phyloP scores from a whole-genome alignment of 2,113 vertebrate species.

The Sturnira hondurensis region DNA sequence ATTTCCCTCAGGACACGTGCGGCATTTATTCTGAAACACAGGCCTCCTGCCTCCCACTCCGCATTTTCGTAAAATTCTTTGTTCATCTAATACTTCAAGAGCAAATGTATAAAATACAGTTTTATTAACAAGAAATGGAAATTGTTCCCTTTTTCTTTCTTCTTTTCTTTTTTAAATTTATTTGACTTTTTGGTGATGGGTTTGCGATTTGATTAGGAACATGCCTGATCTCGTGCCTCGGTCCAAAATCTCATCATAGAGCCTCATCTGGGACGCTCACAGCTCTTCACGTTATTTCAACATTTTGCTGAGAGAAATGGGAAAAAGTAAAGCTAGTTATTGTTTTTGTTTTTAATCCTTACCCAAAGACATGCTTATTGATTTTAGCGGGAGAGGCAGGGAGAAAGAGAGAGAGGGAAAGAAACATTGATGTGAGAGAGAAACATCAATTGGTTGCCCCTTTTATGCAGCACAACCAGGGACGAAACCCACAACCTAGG shows the following conservation, averaged over 20 bases:
- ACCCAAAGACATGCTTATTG: too few species aligned
- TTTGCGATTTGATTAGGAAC: not conserved
- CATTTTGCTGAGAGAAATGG: not conserved
- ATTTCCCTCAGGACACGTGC: not conserved
- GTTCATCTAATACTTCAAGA: not conserved
- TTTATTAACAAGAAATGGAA: not conserved
- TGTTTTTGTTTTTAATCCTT: too few species aligned
- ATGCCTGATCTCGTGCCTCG: not conserved
- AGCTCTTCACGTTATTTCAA: not conserved
- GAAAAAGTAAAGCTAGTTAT: not conserved
- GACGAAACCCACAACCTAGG: too few species aligned
- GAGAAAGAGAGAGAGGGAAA: too few species aligned
- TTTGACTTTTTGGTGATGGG: too few species aligned
- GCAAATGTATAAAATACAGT: not conserved
- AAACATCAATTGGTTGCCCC: too few species aligned
- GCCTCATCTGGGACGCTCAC: not conserved
- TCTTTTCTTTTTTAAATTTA: too few species aligned
- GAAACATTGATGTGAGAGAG: too few species aligned
- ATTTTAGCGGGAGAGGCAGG: too few species aligned
- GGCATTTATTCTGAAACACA: not conserved
- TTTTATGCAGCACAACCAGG: too few species aligned
- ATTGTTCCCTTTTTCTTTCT: too few species aligned
- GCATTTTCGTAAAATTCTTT: not conserved
- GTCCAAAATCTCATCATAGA: not conserved
- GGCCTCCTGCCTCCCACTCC: not conserved